Conservation (phyloP, 2,888 invertebrate genomes). For the Lasioglossum morio region DNA sequence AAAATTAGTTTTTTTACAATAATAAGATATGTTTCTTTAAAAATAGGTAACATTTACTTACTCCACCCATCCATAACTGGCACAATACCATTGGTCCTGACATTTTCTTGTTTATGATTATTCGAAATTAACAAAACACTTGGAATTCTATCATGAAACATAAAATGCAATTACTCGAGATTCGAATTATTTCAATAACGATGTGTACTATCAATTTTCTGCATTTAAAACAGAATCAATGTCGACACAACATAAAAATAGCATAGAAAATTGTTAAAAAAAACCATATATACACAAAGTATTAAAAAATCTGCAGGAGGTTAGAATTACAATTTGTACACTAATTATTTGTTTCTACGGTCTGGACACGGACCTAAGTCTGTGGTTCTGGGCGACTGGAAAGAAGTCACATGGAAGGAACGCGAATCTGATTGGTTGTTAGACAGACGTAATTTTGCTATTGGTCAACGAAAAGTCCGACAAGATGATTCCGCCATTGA, state of each 20-base stretch:
- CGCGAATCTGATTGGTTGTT: not conserved
- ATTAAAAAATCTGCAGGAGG: slow-evolving; percentile 1
- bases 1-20: not conserved
- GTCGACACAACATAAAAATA: not conserved
- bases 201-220: not conserved
- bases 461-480: not conserved
- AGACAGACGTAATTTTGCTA: not conserved
- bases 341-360: not conserved
- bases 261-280: slow-evolving; percentile 2
- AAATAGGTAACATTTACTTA: slow-evolving; percentile 85
- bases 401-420: not conserved
- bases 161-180: slow-evolving; percentile 12
- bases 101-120: slow-evolving; percentile 60
- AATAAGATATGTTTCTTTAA: not conserved
- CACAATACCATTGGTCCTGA: slow-evolving; percentile 86
- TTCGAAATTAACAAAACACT: slow-evolving; percentile 35
- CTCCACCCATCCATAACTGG: slow-evolving; percentile 96
- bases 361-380: no score
- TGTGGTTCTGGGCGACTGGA: not conserved
- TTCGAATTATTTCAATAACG: not conserved
- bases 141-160: slow-evolving; percentile 29
- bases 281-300: not conserved
- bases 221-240: not conserved
- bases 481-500: no score
- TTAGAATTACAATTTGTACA: slow-evolving; percentile 12